Evolutionary conservation across 2,113 vertebrate species (phyloP), one percentile per base, ranked within the genome.

Genomic region (Elephantulus edwardii): DNA sequence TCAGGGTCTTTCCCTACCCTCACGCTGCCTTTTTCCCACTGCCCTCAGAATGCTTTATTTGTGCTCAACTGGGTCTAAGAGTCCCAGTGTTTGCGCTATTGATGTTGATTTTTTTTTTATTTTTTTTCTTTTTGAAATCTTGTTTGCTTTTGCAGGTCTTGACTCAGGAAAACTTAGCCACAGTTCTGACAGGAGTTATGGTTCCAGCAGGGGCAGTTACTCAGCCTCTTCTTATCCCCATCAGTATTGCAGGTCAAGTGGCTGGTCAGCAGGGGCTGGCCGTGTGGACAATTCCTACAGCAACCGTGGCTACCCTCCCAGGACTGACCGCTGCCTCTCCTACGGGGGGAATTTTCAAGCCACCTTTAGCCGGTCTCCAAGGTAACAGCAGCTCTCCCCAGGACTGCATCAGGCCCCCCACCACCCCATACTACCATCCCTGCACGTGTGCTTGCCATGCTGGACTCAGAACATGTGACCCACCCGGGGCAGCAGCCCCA

Each of bases 131-230:
- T 97, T 97, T 98, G 93, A 97, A 97, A 97, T 98, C 98, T 98
- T 93, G 97, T 98, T 98, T 98, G 84, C 97, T 97, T 97, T 96
- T 97, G 90, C 97, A 99, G 99, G 98, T 99, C 97, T 98, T 99
- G 98, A 98, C 99, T 97, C 99, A 99, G 98, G 99, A 99, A 95
- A 98, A 98, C 97, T 97, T 99, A 98, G 98, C 99, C 96, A 98
- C 99, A 95, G 98, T 99, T 98, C 98, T 99, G 99, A 99, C 99
- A 68, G 98, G 99, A 91, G 98, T 99, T 98, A 98, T 99, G 98
- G 98, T 99, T 95, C 99, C 98, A 95, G 98, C 98, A 75, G 98
- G 99, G 92, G 98, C 99, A 88, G 97, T 99, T 97, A 98, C 98
- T 97, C 99, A 99, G 97, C 99, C 99, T 91, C 97, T 99, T 97